Conservation (phyloP, 2,888 invertebrate genomes). For the Platerodrilus igneus region DNA sequence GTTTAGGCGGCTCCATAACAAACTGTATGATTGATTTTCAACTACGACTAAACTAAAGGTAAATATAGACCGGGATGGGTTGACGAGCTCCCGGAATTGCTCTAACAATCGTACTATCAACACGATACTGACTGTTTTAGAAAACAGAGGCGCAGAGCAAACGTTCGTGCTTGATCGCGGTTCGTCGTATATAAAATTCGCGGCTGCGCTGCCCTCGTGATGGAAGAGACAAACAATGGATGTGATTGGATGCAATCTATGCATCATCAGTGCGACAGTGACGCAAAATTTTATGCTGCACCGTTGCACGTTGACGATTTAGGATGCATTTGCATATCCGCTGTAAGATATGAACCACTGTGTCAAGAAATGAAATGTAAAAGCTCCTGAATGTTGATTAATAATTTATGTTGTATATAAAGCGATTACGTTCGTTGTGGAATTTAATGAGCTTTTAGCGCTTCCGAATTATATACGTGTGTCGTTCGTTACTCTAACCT, state of each 20-base stretch:
- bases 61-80: constrained; percentile 52
- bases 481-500: too few relatives aligned
- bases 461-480: too few relatives aligned
- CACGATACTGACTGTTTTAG: constrained; percentile 58
- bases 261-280: constrained; percentile 44
- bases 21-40: constrained; percentile 40
- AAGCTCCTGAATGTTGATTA: too few relatives aligned
- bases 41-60: constrained; percentile 51
- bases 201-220: constrained; percentile 38
- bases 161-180: constrained; percentile 41
- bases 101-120: constrained; percentile 63
- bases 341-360: constrained; percentile 19
- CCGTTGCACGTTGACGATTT: constrained; percentile 22
- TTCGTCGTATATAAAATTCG: constrained; percentile 47
- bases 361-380: constrained; percentile 23
- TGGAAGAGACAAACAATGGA: constrained; percentile 45
- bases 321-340: constrained; percentile 20
- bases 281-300: constrained; percentile 30
- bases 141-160: constrained; percentile 44
- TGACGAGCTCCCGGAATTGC: constrained; percentile 58
- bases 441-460: too few relatives aligned
- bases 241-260: constrained; percentile 50
- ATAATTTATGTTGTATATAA: too few relatives aligned
- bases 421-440: too few relatives aligned
- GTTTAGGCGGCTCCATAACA: constrained; percentile 70